A percentile compares a stretch with the other conserved stretches of the same genome.
phyloP scores from a whole-genome alignment of 2,888 invertebrate genomes.

The Gastracanthus pulcherrimus region DNA sequence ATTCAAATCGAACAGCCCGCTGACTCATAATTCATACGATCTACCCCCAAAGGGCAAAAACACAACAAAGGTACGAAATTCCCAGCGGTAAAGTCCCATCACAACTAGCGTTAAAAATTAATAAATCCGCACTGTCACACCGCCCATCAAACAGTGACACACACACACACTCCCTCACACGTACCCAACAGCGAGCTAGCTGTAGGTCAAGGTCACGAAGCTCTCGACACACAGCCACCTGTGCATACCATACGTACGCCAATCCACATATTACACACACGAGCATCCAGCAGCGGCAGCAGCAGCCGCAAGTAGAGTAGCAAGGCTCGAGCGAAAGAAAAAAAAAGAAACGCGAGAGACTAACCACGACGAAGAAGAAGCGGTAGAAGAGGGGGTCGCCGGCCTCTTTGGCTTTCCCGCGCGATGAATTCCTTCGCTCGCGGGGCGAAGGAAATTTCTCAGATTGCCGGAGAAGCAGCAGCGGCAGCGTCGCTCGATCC shows the following conservation, averaged over 20 bases:
- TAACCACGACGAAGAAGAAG: neutral
- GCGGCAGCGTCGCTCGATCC: neutral
- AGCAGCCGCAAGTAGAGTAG: no score
- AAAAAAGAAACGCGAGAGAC: neutral
- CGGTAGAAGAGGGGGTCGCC: neutral
- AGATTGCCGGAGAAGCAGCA: neutral
- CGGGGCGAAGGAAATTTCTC: neutral
- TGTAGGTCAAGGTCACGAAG: conserved; percentile 46
- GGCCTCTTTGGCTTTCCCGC: conserved; percentile 14
- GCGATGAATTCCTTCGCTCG: neutral
- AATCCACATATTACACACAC: no score
- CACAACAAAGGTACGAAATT: neutral
- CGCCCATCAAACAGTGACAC: neutral
- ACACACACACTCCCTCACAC: neutral
- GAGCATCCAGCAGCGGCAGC: no score
- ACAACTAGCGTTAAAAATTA: conserved; percentile 20
- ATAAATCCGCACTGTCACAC: neutral
- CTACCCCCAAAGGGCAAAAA: neutral
- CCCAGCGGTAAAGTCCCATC: neutral
- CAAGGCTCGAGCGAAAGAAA: no score
- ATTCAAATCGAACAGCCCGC: no score
- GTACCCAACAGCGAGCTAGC: neutral
- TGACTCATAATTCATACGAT: no score
- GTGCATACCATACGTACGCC: neutral
- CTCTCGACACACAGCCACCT: conserved; percentile 1